Base-by-base conservation (phyloP, 2,113 vertebrate species). In the Tylochromis polylepis region DNA sequence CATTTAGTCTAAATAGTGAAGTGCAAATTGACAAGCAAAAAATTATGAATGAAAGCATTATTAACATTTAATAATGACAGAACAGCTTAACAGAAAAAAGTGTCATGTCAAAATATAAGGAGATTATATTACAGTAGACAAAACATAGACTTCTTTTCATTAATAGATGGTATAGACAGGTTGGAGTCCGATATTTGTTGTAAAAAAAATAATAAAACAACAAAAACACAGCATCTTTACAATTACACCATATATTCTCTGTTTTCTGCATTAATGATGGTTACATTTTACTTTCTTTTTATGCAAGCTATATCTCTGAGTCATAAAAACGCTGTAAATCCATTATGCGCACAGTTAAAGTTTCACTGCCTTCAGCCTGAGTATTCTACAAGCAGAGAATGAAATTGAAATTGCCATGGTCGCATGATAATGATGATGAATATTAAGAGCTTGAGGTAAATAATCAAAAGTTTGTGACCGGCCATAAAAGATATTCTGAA, bases 251-350 rank as follows among this genome's bases (percentile, higher is more conserved):
- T 59, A 58, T 80, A 24, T 67, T n/a, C 31, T 20, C 36, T n/a
- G 51, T 51, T 70, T 58, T 46, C 62, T 57, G 60, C 51, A 11
- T 79, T 84, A 81, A 87, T 60, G 67, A 36, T 22, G 43, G 34
- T 75, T 16, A 88, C 10, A 75, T 81, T 86, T 67, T 20, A 79
- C 15, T 16, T 57, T 58, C 2, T 65, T 81, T 85, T 81, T 38
- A 86, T 9, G 36, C 81, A 82, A 85, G 58, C 34, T 53, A 70
- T 51, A 80, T 84, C 67, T 53, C 38, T 55, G 15, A 34, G 65
- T 72, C 79, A 88, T 85, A 70, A 88, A 86, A 43, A 56, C 41
- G 5, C 29, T 43, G 72, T 72, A 84, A 81, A 87, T 83, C 82
- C 3, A 8, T 60, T 60, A 87, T 11, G 43, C 8, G 18, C 81